Evolutionary conservation across 2,888 invertebrate species (phyloP).

Genomic region (Iphiclides podalirius): DNA sequence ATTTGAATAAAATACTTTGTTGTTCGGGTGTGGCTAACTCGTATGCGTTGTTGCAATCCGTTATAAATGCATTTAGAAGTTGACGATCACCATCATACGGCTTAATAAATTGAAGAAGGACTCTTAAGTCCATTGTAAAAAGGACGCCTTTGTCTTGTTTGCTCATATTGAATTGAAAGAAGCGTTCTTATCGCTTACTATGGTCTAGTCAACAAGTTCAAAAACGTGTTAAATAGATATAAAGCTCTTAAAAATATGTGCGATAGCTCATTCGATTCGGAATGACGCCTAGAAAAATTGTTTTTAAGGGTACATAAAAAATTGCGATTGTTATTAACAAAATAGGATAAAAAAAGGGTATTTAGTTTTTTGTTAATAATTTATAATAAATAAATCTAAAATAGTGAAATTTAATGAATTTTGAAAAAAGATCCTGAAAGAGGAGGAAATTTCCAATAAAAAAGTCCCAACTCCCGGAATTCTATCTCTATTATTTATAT

Average conservation of each 20-base stretch:
- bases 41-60: neutral
- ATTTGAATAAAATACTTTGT: slow-evolving; percentile 1
- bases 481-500: slow-evolving; percentile 5
- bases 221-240: no score
- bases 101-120: neutral
- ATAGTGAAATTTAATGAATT: neutral
- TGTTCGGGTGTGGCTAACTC: neutral
- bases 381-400: no score
- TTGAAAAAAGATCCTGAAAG: slow-evolving; percentile 10
- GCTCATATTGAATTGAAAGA: neutral
- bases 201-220: no score
- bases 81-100: slow-evolving; percentile 1
- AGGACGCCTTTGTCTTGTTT: neutral
- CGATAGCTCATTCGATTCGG: no score
- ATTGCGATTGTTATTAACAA: no score
- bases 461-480: neutral
- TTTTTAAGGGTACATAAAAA: no score
- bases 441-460: neutral
- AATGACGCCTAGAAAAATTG: no score
- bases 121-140: neutral
- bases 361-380: no score
- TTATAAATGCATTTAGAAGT: neutral
- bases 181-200: no score
- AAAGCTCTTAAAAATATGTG: no score
- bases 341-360: no score